Base-by-base conservation (phyloP, 1,140 invertebrate species). In the Idris sp. region DNA sequence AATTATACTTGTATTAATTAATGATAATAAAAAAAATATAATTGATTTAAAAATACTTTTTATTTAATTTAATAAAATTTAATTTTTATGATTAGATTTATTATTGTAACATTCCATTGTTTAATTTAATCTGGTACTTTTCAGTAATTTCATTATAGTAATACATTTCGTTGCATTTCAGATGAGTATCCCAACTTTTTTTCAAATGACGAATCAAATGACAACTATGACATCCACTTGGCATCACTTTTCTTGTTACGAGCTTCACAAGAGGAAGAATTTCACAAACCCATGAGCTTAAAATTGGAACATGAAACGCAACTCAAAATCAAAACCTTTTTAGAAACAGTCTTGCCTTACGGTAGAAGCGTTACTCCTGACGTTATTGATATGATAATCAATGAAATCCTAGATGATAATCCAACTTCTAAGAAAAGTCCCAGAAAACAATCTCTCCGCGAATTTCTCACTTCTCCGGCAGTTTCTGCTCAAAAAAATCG, bases 161-260 rank as follows among this genome's bases (percentile, higher is more conserved):
- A n/a, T n/a, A n/a, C n/a, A n/a, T n/a, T n/a, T n/a, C n/a, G n/a
- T n/a, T n/a, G n/a, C n/a, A n/a, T 67, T 68, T 2, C 30, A 81
- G 81, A 81, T 48, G 81, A 87, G 73, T 88, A 86, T 81, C 86
- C 86, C 14, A 69, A 83, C 16, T 85, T 84, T 69, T 13, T 71
- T 13, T 28, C 44, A 0, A 38, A 58, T 4, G 44, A 65, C 13
- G 58, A 79, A 6, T 3, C 13, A 4, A 8, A 19, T 8, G 15
- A 46, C 5, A 46, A 56, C 4, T 7, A 49, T 5, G 73, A 83
- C 7, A 73, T 84, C 3, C 78, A 81, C 4, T 54, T 77, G 7
- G 74, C 81, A 5, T 84, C 82, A 1, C 58, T 88, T 6, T 64
- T 88, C 44, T 44, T 88, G 0, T 43, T 82, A 0, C 77, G 79